phyloP scores from a whole-genome alignment of 2,888 invertebrate species.

The Tupiocoris notatus region DNA sequence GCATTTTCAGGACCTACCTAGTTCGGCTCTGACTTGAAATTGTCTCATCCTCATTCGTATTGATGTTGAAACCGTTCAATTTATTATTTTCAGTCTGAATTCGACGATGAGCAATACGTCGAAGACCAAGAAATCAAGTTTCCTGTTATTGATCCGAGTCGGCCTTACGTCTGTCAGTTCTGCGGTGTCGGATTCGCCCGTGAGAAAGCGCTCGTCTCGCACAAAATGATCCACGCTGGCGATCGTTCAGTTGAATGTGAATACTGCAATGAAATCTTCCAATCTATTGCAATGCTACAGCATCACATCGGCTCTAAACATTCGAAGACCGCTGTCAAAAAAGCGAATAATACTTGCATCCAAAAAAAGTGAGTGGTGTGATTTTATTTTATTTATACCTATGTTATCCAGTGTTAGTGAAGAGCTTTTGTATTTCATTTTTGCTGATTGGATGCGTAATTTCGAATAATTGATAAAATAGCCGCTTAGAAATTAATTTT shows the following conservation, averaged over 20 bases:
- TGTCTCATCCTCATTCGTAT: slow-evolving; percentile 16
- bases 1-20: no score
- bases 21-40: background rate
- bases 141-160: slow-evolving; percentile 46
- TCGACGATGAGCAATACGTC: slow-evolving; percentile 12
- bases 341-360: background rate
- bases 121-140: slow-evolving; percentile 38
- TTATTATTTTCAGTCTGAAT: slow-evolving; percentile 19
- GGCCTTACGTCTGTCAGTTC: slow-evolving; percentile 72
- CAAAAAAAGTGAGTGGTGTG: slow-evolving; percentile 21
- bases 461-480: no score
- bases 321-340: background rate
- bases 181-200: slow-evolving; percentile 76
- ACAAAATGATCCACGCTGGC: slow-evolving; percentile 67
- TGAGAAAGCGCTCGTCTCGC: slow-evolving; percentile 77
- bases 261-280: slow-evolving; percentile 78
- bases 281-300: slow-evolving; percentile 26
- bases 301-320: slow-evolving; percentile 32
- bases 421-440: no score
- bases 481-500: no score
- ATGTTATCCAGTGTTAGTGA: no score
- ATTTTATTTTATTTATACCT: no score
- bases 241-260: slow-evolving; percentile 78
- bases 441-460: no score
- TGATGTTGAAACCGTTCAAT: slow-evolving; percentile 17